Evolutionary conservation across 2,113 vertebrate genomes (phyloP), one percentile per base, ranked within the genome.

Genomic region (Epinephelus cyanopodus): DNA sequence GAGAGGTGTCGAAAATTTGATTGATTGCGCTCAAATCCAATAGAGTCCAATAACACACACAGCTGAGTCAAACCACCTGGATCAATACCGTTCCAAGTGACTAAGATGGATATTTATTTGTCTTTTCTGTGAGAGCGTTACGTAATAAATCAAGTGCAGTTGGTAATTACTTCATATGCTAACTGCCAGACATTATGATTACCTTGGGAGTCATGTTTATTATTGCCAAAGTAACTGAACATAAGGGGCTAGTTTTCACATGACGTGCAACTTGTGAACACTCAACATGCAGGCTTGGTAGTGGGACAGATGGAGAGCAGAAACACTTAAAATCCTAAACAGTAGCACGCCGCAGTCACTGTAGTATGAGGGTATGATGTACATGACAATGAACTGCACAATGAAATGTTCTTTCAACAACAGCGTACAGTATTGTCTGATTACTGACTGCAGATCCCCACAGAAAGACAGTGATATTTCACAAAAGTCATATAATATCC

Each of bases 61-160:
- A 71, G 79, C 78, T 77, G 82, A 90, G 74, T 84, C 77, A 79
- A 83, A 75, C 50, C 74, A 82, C 67, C 73, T 57, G 56, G 80
- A 92, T 91, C 88, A 62, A 92, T 90, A 79, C 14, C 42, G 57
- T 33, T 76, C 63, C 63, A 62, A 75, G 56, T 81, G 69, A 73
- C 54, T 48, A 33, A 72, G 47, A 80, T 62, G 52, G 74, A 73
- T 75, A n/a, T 50, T 54, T 29, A 45, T 63, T 68, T 76, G 37
- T 77, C 58, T 70, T 75, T 45, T 69, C 60, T 60, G 33, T 37
- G 50, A 75, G 47, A 82, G 69, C 42, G 6, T 73, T 65, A 48
- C 69, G 50, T 76, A 21, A 70, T 73, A 53, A 73, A 81, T 90
- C 58, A 77, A 15, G 52, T 71, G 7, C n/a, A n/a, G 11, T 37